These are phyloP conservation scores for Aptenodytes patagonicus DNA, from an alignment of 2,113 vertebrate genomes.

Conservation along the genomic window DNA sequence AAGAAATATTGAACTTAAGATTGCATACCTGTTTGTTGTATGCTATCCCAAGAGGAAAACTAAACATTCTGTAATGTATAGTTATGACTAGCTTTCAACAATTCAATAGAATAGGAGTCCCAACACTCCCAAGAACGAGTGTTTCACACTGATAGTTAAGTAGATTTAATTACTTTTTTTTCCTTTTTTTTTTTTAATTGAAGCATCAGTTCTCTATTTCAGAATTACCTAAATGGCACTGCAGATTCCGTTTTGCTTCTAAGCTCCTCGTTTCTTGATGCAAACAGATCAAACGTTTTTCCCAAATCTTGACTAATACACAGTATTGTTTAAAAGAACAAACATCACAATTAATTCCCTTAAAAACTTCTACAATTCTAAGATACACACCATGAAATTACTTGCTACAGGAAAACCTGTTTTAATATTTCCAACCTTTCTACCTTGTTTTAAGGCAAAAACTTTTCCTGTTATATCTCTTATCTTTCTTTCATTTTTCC, in stretches of 20 bases:
- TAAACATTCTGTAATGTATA: conserved; percentile 20
- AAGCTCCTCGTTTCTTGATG: neutral
- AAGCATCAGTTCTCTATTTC: neutral
- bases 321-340: neutral
- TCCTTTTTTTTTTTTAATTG: neutral
- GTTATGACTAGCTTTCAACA: conserved; percentile 41
- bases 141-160: neutral
- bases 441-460: neutral
- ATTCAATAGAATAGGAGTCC: conserved; percentile 3
- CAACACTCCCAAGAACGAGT: neutral
- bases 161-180: neutral
- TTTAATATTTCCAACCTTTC: neutral
- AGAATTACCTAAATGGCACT: neutral
- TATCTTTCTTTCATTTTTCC: neutral
- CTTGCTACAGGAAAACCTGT: neutral
- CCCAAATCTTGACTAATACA: neutral
- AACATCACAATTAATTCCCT: neutral
- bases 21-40: conserved; percentile 25
- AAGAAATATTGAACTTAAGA: conserved; percentile 27
- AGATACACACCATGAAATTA: neutral
- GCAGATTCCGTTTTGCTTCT: neutral
- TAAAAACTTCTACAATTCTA: neutral
- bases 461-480: neutral
- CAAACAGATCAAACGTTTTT: neutral
- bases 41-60: neutral